Evolutionary conservation across 2,797 vertebrate species (phyloP).

Genomic region (Philypnodon macrostomus): DNA sequence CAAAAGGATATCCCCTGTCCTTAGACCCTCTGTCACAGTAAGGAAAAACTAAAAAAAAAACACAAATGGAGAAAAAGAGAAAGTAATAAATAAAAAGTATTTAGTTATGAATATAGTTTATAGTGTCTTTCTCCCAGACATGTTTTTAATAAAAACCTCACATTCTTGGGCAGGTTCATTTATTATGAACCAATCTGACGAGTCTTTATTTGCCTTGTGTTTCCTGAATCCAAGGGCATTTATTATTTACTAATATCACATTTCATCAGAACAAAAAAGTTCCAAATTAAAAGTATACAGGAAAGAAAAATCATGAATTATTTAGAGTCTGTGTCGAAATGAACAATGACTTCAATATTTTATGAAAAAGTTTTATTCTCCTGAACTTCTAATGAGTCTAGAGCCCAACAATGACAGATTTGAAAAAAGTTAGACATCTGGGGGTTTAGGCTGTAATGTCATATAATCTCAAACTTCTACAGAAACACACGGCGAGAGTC

Average conservation of each 20-base stretch:
- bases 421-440: too few relatives aligned
- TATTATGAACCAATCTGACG: constrained; percentile 43
- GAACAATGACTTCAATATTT: constrained; percentile 1
- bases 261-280: constrained; percentile 1
- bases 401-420: neutral
- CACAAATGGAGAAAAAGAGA: too few relatives aligned
- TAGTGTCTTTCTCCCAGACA: neutral
- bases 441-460: too few relatives aligned
- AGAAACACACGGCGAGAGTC: too few relatives aligned
- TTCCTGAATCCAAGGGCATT: constrained; percentile 25
- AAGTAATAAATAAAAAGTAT: too few relatives aligned
- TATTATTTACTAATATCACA: constrained; percentile 45
- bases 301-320: constrained; percentile 15
- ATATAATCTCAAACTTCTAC: too few relatives aligned
- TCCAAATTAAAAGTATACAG: constrained; percentile 12
- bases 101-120: too few relatives aligned
- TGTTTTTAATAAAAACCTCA: constrained; percentile 14
- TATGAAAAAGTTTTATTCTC: neutral
- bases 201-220: constrained; percentile 31
- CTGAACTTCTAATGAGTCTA: neutral
- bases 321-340: constrained; percentile 24
- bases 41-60: too few relatives aligned
- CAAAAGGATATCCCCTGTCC: too few relatives aligned
- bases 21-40: too few relatives aligned
- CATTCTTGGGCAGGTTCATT: constrained; percentile 33